Conservation (phyloP, 2,113 vertebrate species). For the Prinia subflava region DNA sequence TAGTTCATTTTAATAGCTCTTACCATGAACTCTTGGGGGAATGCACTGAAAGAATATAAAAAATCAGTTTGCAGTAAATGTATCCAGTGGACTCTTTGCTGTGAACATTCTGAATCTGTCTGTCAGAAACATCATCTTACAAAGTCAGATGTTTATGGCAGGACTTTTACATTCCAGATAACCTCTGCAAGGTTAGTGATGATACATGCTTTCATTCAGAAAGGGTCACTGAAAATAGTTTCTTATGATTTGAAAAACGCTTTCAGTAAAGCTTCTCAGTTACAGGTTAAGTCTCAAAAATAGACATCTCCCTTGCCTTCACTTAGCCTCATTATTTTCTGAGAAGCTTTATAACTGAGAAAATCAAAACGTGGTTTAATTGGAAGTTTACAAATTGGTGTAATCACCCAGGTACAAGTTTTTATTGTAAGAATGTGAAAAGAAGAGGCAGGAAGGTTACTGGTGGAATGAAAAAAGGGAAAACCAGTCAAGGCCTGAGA, state of each 20-base stretch:
- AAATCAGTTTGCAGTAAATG: neutral
- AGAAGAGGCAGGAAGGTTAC: neutral
- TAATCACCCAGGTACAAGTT: neutral
- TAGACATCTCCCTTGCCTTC: neutral
- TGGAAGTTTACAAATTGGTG: neutral
- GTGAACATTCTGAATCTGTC: neutral
- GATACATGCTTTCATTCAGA: neutral
- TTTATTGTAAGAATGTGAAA: neutral
- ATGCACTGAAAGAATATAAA: neutral
- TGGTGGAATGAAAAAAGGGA: neutral
- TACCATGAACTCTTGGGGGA: neutral
- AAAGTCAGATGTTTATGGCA: neutral
- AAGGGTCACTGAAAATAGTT: neutral
- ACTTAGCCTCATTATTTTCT: neutral
- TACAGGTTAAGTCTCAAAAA: neutral
- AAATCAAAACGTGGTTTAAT: neutral
- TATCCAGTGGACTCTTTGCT: neutral
- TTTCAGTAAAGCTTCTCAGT: neutral
- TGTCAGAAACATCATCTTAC: neutral
- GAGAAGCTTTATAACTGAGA: neutral
- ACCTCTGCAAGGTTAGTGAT: neutral
- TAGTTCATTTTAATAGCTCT: neutral
- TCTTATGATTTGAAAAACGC: neutral
- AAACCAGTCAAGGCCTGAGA: neutral
- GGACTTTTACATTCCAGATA: neutral